Conservation (phyloP, 2,113 vertebrate genomes). For the Ranitomeya variabilis region DNA sequence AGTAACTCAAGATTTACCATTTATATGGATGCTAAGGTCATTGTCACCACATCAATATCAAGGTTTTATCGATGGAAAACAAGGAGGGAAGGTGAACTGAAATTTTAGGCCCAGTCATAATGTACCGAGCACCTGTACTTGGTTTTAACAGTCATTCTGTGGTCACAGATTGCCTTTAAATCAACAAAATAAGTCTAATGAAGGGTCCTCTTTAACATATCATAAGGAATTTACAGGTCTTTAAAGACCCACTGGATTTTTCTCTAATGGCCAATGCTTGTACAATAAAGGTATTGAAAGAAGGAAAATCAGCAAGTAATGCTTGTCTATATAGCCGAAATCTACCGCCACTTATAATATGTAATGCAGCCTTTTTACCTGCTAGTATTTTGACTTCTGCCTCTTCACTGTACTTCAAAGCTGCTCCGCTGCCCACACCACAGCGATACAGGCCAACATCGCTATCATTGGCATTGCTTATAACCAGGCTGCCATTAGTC, state of each 20-base stretch:
- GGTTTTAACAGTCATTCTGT: too few relatives aligned
- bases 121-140: too few relatives aligned
- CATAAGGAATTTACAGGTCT: too few relatives aligned
- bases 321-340: too few relatives aligned
- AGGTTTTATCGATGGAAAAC: not conserved
- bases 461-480: slow-evolving; percentile 81
- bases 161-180: too few relatives aligned
- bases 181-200: too few relatives aligned
- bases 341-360: not conserved
- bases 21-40: not conserved
- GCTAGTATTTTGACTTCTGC: slow-evolving; percentile 81
- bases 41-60: not conserved
- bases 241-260: too few relatives aligned
- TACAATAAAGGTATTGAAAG: not conserved
- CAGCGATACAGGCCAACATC: slow-evolving; percentile 90
- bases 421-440: slow-evolving; percentile 79
- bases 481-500: slow-evolving; percentile 79
- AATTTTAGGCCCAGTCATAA: too few relatives aligned
- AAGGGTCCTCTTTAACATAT: too few relatives aligned
- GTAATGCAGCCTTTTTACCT: slow-evolving; percentile 72
- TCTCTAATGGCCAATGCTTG: too few relatives aligned
- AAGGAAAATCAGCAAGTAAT: not conserved
- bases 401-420: slow-evolving; percentile 88
- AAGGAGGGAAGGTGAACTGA: too few relatives aligned
- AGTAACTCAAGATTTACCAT: not conserved